These are phyloP conservation scores for Neopelma chrysocephalum DNA, from an alignment of 2,797 vertebrate species.

Conservation along the genomic window DNA sequence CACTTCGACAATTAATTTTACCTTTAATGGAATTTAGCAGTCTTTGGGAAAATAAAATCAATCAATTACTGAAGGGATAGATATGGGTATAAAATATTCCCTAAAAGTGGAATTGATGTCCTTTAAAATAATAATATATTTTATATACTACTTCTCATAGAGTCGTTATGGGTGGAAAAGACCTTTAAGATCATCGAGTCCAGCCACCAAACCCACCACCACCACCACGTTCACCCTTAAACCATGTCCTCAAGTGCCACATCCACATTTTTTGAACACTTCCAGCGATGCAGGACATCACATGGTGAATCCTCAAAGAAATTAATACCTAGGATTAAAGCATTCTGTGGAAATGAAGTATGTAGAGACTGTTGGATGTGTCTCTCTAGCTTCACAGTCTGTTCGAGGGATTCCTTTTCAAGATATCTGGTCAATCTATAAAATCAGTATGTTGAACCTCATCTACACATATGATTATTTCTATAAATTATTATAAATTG, in stretches of 20 bases:
- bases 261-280: neutral
- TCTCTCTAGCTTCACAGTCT: neutral
- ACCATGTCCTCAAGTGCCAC: neutral
- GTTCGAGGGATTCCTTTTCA: neutral
- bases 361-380: neutral
- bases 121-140: neutral
- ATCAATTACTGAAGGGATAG: neutral
- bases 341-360: neutral
- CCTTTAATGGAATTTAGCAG: neutral
- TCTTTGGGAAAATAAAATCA: neutral
- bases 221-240: neutral
- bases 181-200: neutral
- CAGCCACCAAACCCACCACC: neutral
- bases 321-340: neutral
- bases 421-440: neutral
- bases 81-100: neutral
- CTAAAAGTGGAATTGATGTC: neutral
- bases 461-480: neutral
- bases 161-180: neutral
- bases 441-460: neutral
- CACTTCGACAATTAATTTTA: neutral
- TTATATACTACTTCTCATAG: neutral
- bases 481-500: neutral
- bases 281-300: neutral
- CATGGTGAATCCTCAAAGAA: neutral